phyloP scores from a whole-genome alignment of 1,140 invertebrate genomes.

The Papilio machaon region DNA sequence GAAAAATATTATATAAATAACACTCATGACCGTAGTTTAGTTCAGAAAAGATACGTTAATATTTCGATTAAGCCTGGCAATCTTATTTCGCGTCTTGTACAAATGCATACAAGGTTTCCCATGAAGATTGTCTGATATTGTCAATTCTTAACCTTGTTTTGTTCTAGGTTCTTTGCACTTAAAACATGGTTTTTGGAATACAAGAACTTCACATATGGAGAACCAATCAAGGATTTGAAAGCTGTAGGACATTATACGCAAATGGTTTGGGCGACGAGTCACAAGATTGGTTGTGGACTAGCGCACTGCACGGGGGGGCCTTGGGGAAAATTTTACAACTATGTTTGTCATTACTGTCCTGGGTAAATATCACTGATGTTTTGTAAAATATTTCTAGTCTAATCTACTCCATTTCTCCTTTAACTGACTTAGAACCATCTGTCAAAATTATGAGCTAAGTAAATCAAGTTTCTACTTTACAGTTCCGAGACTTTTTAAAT shows the following conservation, averaged over 20 bases:
- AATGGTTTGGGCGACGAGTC: slow-evolving; percentile 91
- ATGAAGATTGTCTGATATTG: background rate
- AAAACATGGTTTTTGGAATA: slow-evolving; percentile 91
- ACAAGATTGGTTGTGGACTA: slow-evolving; percentile 90
- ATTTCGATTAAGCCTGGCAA: background rate
- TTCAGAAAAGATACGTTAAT: background rate
- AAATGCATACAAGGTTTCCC: background rate
- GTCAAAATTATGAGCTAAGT: background rate
- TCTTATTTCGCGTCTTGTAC: background rate
- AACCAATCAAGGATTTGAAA: slow-evolving; percentile 83
- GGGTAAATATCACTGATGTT: slow-evolving; percentile 82
- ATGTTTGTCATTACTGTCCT: slow-evolving; percentile 94
- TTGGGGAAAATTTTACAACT: slow-evolving; percentile 88
- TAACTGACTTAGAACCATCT: too few relatives aligned
- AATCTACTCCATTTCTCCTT: too few relatives aligned
- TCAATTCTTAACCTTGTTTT: background rate
- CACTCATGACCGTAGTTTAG: background rate
- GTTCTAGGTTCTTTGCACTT: slow-evolving; percentile 89
- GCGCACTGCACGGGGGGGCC: slow-evolving; percentile 85
- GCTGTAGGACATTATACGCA: slow-evolving; percentile 92
- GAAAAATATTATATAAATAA: background rate
- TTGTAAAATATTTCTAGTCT: background rate
- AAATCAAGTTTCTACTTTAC: background rate
- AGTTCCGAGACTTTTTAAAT: too few relatives aligned
- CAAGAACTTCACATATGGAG: slow-evolving; percentile 88